Evolutionary conservation across 2,888 invertebrate genomes (phyloP), one percentile per base, ranked within the genome.

Genomic region (Callinectes sapidus): DNA sequence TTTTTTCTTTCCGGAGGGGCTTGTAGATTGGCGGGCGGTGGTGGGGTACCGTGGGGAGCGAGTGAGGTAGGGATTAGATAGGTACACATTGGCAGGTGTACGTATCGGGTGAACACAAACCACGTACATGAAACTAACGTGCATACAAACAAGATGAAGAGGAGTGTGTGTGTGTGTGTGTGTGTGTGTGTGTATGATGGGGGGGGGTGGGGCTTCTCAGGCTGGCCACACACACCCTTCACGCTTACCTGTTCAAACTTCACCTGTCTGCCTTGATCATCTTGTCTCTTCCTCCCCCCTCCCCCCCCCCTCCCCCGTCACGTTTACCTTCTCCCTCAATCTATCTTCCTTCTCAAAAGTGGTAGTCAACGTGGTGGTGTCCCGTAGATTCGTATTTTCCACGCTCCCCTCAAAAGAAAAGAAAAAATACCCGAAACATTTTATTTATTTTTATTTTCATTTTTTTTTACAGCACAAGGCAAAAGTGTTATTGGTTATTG

Each of bases 21-120:
- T 23, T 42, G 32, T 87, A 87, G 39, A 35, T 39, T 42, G 16
- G 16, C 23, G n/a, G 39, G 87, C 6, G 32, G 8, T 39, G 48
- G 32, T 42, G 39, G 87, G 87, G 48, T 35, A n/a, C 23, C n/a
- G 87, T 23, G 48, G 87, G n/a, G 35, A 35, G 87, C 23, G 87
- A 35, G 39, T 39, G 48, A 87, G 28, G 28, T n/a, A 28, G 28
- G 71, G 28, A 28, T 13, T 28, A 71, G 10, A 71, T 71, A 71
- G 71, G n/a, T 71, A n/a, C 23, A 61, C n/a, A n/a, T 71, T 71
- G n/a, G n/a, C 61, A 61, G 71, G 71, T 71, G n/a, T n/a, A n/a
- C 13, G 28, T 71, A 71, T n/a, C 2, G 71, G 71, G 13, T 71
- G 28, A 71, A 28, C 28, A 28, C 28, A 28, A 48, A 48, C 48